Evolutionary conservation across 2,113 vertebrate genomes (phyloP), one percentile per base, ranked within the genome.

Genomic region (Oreochromis spilurus): DNA sequence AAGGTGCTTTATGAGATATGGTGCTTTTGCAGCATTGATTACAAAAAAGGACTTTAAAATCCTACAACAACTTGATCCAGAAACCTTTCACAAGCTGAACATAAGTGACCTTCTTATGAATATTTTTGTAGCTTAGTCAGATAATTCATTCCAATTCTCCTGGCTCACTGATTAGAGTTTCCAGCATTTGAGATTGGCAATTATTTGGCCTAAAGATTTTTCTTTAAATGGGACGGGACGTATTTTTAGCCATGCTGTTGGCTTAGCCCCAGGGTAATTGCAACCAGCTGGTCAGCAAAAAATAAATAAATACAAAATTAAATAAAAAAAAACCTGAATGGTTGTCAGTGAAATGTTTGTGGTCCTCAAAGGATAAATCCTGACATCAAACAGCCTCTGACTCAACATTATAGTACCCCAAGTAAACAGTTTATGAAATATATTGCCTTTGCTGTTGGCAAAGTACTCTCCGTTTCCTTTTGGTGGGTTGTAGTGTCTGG

Each of bases 61-160:
- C 29, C 38, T 16, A 7, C 24, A 82, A 85, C 81, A 83, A 84
- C 82, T 57, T 26, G 31, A 24, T 83, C 12, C 5, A 70, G 19
- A 75, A 24, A 77, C 45, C 3, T 12, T 29, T 53, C 75, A 78
- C 24, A 77, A 34, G 79, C 84, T 3, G 29, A 84, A 65, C 34
- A 85, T 45, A 8, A 40, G 38, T 86, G 85, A 92, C 87, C 80
- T 84, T 87, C 87, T 87, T 91, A 40, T 77, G 72, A 62, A 82
- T 86, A 60, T 82, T 83, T 87, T 31, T 62, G 24, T 7, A 34
- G 72, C 77, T 80, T 40, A 82, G 62, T 62, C 72, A 86, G 45
- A 87, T 34, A 55, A 55, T 86, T 84, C 31, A 50, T 48, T 81
- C 45, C 34, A 24, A 84, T 55, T 82, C 83, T 70, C 48, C 57